Evolutionary conservation across 2,888 invertebrate genomes (phyloP).

Genomic region (Drosophila cognata): DNA sequence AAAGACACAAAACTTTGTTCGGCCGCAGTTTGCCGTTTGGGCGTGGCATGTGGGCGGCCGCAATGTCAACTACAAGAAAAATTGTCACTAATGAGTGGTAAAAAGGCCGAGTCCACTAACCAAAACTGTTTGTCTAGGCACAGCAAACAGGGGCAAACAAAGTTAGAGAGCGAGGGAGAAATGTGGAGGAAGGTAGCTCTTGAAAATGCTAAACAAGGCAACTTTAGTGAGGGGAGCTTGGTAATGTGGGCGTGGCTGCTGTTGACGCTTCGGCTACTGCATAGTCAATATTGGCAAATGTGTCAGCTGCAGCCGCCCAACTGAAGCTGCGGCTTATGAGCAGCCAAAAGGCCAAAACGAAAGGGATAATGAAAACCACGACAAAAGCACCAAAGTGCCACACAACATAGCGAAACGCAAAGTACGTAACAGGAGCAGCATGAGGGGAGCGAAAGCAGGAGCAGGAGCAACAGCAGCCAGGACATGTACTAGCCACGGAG

Average conservation of each 20-base stretch:
- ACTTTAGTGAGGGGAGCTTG: conserved; percentile 25
- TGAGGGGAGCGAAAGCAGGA: background rate
- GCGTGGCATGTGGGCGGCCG: conserved; percentile 61
- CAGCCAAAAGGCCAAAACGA: conserved; percentile 66
- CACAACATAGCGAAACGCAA: conserved; percentile 42
- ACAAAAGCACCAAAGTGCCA: conserved; percentile 75
- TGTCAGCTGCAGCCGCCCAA: conserved; percentile 70
- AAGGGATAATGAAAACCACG: conserved; percentile 79
- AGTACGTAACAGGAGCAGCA: conserved; percentile 9
- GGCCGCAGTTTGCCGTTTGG: conserved; percentile 41
- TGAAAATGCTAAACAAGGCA: conserved; percentile 29
- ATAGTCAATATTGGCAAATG: conserved; percentile 80
- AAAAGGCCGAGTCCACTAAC: conserved; percentile 73
- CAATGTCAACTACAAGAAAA: conserved; percentile 82
- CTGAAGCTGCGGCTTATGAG: conserved; percentile 57
- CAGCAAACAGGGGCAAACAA: conserved; percentile 20
- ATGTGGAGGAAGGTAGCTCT: conserved; percentile 17
- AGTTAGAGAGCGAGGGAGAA: background rate
- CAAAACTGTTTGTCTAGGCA: conserved; percentile 66
- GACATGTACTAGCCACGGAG: conserved; percentile 34
- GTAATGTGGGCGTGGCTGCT: conserved; percentile 13
- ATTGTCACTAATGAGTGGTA: conserved; percentile 81
- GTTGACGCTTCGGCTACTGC: conserved; percentile 40
- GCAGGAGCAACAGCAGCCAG: conserved; percentile 29
- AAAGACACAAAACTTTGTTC: conserved; percentile 62